Evolutionary conservation across 1,140 invertebrate genomes (phyloP).

Genomic region (Contarinia nasturtii): DNA sequence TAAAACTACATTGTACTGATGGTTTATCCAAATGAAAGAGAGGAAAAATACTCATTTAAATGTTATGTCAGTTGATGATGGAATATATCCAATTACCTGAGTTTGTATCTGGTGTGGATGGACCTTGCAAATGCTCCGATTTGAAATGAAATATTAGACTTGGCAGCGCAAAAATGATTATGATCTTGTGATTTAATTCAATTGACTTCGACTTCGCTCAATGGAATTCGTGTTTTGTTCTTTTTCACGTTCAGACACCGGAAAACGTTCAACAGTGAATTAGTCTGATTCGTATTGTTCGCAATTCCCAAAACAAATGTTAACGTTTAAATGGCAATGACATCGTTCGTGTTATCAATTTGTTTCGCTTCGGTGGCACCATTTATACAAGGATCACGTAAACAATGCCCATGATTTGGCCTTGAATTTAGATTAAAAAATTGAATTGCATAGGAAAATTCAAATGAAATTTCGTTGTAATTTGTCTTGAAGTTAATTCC

Average conservation of each 20-base stretch:
- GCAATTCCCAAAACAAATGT: constrained; percentile 58
- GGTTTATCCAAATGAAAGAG: constrained; percentile 63
- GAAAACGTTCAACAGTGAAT: constrained; percentile 80
- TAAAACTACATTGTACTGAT: constrained; percentile 86
- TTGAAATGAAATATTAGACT: constrained; percentile 81
- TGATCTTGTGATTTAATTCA: constrained; percentile 49
- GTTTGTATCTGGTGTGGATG: constrained; percentile 42
- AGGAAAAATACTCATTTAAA: neutral
- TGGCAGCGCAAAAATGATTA: constrained; percentile 86
- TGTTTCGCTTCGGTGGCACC: constrained; percentile 90
- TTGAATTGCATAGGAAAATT: too few relatives aligned
- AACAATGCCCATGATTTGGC: constrained; percentile 89
- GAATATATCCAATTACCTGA: neutral
- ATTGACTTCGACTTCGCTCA: constrained; percentile 20
- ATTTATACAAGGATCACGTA: constrained; percentile 85
- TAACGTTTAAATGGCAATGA: constrained; percentile 70
- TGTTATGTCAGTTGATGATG: neutral
- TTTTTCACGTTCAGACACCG: constrained; percentile 54
- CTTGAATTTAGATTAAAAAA: constrained; percentile 7
- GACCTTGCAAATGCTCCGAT: constrained; percentile 73
- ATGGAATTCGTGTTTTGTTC: constrained; percentile 28
- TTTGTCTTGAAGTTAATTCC: constrained; percentile 84
- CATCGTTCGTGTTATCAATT: constrained; percentile 25
- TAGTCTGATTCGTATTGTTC: constrained; percentile 47
- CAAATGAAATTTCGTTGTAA: too few relatives aligned